A percentile compares a stretch with the other conserved stretches of the same genome.
Evolutionary conservation across 2,888 invertebrate genomes (phyloP).

Genomic region (Cistogaster globosa): DNA sequence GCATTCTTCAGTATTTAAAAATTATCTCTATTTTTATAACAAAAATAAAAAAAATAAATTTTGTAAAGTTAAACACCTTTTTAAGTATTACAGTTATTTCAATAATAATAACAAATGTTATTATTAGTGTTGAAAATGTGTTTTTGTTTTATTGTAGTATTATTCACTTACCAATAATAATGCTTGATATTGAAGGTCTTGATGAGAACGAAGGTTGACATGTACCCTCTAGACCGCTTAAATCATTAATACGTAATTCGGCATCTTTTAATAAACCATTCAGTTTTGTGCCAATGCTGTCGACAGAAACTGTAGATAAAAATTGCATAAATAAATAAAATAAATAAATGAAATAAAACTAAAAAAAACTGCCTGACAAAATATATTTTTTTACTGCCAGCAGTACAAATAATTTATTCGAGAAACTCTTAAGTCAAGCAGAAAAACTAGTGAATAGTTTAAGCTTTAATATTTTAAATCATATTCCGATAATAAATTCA

Average conservation of each 20-base stretch:
- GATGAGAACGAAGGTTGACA: conserved; percentile 80
- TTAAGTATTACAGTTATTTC: neutral
- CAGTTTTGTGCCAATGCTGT: conserved; percentile 89
- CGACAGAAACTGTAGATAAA: conserved; percentile 80
- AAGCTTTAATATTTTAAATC: no score
- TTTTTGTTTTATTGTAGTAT: conserved; percentile 27
- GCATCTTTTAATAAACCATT: conserved; percentile 91
- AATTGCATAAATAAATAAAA: neutral
- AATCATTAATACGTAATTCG: conserved; percentile 91
- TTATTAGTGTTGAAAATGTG: neutral
- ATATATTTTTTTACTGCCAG: no score
- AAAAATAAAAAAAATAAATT: conserved; percentile 6
- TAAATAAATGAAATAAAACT: neutral
- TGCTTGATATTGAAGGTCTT: conserved; percentile 85
- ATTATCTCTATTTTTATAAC: conserved; percentile 8
- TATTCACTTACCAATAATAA: conserved; percentile 83
- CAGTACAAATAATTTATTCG: no score
- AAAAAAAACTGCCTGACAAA: no score
- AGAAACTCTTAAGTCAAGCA: no score
- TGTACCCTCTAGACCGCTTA: conserved; percentile 85
- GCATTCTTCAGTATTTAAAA: neutral
- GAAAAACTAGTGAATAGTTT: no score
- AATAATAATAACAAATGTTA: no score
- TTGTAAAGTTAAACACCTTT: neutral
- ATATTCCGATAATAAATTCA: no score